A percentile compares a stretch with the other conserved stretches of the same genome.
phyloP scores from a whole-genome alignment of 1,140 invertebrate species.

The Brachionus paranguensis region DNA sequence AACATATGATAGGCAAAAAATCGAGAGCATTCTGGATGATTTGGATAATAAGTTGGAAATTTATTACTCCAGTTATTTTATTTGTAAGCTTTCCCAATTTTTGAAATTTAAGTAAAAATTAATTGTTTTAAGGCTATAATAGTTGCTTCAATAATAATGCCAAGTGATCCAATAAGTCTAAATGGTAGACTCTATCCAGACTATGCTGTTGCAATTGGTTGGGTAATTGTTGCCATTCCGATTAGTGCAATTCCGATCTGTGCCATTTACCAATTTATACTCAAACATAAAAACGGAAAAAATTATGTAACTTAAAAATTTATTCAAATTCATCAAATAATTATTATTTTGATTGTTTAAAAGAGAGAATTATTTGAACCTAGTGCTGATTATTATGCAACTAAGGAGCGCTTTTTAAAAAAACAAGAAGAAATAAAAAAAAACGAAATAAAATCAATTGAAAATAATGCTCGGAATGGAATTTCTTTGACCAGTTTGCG shows the following conservation, averaged over 20 bases:
- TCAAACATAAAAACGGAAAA: neutral
- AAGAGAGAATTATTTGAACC: neutral
- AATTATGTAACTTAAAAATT: neutral
- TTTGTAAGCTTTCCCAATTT: neutral
- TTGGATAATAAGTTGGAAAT: slow-evolving; percentile 34
- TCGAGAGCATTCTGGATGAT: neutral
- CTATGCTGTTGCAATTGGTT: slow-evolving; percentile 13
- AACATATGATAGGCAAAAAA: slow-evolving; percentile 26
- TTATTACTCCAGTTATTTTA: slow-evolving; percentile 31
- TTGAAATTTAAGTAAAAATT: neutral
- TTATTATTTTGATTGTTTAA: neutral
- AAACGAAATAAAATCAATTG: neutral
- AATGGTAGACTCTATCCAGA: slow-evolving; percentile 43
- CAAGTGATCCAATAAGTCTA: neutral
- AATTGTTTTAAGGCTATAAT: neutral
- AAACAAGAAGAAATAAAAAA: neutral
- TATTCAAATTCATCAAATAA: neutral
- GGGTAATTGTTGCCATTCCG: slow-evolving; percentile 34
- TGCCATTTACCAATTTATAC: slow-evolving; percentile 17
- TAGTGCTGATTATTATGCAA: slow-evolving; percentile 4
- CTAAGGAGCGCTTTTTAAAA: neutral
- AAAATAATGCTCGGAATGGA: neutral
- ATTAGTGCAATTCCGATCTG: slow-evolving; percentile 11
- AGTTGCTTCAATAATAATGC: neutral
- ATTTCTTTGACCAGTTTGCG: neutral